Base-by-base conservation (phyloP, 2,113 vertebrate species). In the Colius striatus region DNA sequence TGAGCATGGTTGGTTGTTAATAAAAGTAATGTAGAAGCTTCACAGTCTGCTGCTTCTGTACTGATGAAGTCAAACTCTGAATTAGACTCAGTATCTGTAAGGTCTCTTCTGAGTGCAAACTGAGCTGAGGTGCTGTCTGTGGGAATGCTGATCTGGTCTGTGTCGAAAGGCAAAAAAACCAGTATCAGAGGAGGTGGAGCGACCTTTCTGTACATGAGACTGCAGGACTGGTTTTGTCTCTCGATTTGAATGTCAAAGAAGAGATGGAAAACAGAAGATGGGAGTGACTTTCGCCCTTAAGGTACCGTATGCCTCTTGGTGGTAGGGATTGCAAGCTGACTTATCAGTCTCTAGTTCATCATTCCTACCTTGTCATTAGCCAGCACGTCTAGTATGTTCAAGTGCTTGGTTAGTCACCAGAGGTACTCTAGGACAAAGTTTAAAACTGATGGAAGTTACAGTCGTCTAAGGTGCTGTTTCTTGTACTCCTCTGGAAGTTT, bases 211-310 rank as follows among this genome's bases (percentile, higher is more conserved):
- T 70, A 14, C 93, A 29, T 65, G 60, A 87, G 67, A 58, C 47
- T 89, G 34, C n/a, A 10, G 0, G 6, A 55, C 85, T 91, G 67
- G 89, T 86, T 95, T 92, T 83, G 62, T 76, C 5, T 51, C 76
- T 94, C 21, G 8, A 47, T 96, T 83, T 95, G 88, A 82, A 75
- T 96, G 67, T 58, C 45, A 84, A 66, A 81, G 58, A 45, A 47
- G 23, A 55, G 79, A 23, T 55, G 60, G 80, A 82, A 91, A 91
- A 60, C 27, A 76, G 91, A 54, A 81, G 19, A 30, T 5, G 22
- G 65, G 75, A 89, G 47, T 65, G 91, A 81, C 65, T 83, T 80
- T 88, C 2, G 1, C 36, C 74, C 34, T 76, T 61, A 32, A 91
- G 89, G 93, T 65, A 61, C 51, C 2, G 1, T 50, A 3, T 54